Evolutionary conservation across 2,113 vertebrate genomes (phyloP), one percentile per base, ranked within the genome.

Genomic region (Cyanoderma ruficeps): DNA sequence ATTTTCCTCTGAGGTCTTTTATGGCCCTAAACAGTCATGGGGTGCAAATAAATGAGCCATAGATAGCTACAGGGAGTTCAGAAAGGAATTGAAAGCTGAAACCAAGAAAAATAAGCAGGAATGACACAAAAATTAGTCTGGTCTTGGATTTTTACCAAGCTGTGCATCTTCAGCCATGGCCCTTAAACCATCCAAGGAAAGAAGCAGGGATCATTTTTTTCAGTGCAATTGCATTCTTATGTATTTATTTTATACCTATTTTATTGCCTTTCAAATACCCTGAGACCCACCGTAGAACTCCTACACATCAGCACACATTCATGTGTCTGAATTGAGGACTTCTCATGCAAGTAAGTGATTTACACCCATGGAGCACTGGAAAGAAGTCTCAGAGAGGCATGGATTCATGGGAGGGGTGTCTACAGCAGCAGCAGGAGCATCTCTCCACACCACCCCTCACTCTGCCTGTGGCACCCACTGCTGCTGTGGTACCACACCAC

Each of bases 391-490:
- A 46, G 46, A 65, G 17, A 57, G 31, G 4, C 14, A 49, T 4
- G 14, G 41, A 72, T 53, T 85, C 52, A 69, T 3, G 11, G 41
- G 18, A 80, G 22, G 15, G 2, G 1, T 21, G 17, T 9, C 60
- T 39, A 19, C 3, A 56, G 46, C 52, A 63, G 10, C 52, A 70
- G 9, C 49, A 50, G 24, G 44, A 50, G 24, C 53, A 37, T 15
- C 67, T 50, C 30, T 46, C 37, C 42, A 33, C 13, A 65, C 1
- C 15, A 60, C 14, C 31, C 20, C 22, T 67, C 8, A 47, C 8
- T 25, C 27, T n/a, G 18, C 46, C 78, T 64, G 21, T 20, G 35
- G 23, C 47, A 87, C 7, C 24, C 0, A 0, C 21, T 57, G n/a
- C 35, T 1, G 49, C 11, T 69, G 80, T 50, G 33, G 13, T 49